These are phyloP conservation scores for Liparis tanakae DNA, from an alignment of 2,797 vertebrate genomes.

Conservation along the genomic window DNA sequence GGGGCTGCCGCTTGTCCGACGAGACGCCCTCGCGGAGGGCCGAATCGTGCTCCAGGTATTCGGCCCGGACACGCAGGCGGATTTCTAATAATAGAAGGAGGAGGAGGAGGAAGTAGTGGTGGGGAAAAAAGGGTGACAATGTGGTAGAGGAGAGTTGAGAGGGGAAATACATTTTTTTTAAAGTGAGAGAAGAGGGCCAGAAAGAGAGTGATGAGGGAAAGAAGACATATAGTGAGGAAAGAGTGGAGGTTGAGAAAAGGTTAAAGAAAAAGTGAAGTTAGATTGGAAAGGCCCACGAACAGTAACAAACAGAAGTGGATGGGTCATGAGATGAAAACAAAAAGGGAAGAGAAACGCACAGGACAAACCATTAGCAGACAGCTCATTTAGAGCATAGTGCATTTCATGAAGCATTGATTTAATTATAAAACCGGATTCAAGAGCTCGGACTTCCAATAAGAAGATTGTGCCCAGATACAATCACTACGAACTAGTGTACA, in stretches of 20 bases:
- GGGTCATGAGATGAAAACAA: conserved; percentile 56
- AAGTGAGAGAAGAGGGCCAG: not conserved
- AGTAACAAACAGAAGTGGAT: conserved; percentile 21
- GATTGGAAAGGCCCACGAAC: conserved; percentile 26
- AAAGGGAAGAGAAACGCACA: conserved; percentile 58
- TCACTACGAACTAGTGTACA: conserved; percentile 22
- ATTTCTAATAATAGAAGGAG: conserved; percentile 82
- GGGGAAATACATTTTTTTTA: too few species aligned
- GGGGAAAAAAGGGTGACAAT: conserved; percentile 27
- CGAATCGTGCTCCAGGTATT: conserved; percentile 90
- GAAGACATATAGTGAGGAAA: conserved; percentile 19
- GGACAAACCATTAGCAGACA: conserved; percentile 37
- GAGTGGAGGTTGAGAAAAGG: conserved; percentile 20
- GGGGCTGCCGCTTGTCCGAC: conserved; percentile 88
- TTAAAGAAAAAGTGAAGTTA: conserved; percentile 18
- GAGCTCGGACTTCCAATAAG: conserved; percentile 33
- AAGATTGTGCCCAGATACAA: conserved; percentile 8
- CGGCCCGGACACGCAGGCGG: conserved; percentile 90
- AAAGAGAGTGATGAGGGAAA: conserved; percentile 15
- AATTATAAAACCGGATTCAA: not conserved
- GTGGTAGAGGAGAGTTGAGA: conserved; percentile 8
- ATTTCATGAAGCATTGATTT: conserved; percentile 30
- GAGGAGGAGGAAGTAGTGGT: conserved; percentile 36
- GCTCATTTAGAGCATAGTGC: not conserved
- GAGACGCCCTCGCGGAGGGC: conserved; percentile 88